Evolutionary conservation across 2,113 vertebrate species (phyloP).

Genomic region (Periophthalmodon schlosseri): DNA sequence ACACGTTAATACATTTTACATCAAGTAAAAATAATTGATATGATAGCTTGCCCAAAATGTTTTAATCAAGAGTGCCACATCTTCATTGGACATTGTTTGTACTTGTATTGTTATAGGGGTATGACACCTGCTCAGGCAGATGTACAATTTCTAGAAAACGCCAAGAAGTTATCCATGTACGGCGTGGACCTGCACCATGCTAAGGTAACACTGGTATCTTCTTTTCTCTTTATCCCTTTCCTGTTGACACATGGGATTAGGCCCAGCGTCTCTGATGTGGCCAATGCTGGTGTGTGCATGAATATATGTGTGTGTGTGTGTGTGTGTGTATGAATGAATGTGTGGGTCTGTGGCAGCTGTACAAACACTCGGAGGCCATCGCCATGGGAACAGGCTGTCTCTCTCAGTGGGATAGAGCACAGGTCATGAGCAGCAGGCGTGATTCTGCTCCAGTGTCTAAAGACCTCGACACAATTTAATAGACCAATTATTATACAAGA

Average conservation of each 20-base stretch:
- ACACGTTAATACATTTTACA: not conserved
- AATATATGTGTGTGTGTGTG: constrained; percentile 16
- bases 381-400: constrained; percentile 60
- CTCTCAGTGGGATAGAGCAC: constrained; percentile 49
- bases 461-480: constrained; percentile 13
- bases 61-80: not conserved
- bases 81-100: not conserved
- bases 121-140: constrained; percentile 96
- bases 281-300: constrained; percentile 13
- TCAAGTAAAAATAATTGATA: not conserved
- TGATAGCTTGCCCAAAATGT: not conserved
- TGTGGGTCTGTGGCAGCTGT: constrained; percentile 68
- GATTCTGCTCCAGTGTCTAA: constrained; percentile 39
- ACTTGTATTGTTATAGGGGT: constrained; percentile 76
- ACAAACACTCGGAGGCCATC: constrained; percentile 71
- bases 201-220: constrained; percentile 81
- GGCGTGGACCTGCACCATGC: constrained; percentile 97
- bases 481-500: not conserved
- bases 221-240: too few species aligned
- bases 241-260: constrained; percentile 42
- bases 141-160: constrained; percentile 94
- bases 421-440: constrained; percentile 45
- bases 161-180: constrained; percentile 98
- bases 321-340: constrained; percentile 6
- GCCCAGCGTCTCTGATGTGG: constrained; percentile 57